Conservation (phyloP, 2,797 vertebrate genomes). For the Platyrinchus mystaceus region DNA sequence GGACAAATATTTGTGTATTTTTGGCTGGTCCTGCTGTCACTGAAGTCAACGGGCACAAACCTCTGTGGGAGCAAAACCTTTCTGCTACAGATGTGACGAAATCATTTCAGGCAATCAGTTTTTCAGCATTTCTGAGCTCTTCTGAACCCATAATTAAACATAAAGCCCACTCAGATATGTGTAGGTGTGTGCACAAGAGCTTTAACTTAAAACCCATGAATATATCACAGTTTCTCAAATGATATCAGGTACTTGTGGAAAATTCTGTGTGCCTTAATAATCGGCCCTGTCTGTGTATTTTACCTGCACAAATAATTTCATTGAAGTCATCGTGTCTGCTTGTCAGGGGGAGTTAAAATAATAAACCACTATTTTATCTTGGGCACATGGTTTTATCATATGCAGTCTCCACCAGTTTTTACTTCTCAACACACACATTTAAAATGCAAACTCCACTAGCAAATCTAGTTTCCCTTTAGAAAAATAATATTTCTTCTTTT, state of each 20-base stretch:
- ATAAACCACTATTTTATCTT: background rate
- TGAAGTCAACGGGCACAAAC: background rate
- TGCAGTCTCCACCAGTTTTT: background rate
- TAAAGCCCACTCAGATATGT: fast-evolving
- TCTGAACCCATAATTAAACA: background rate
- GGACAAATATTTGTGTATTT: background rate
- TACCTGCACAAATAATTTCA: background rate
- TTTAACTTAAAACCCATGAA: background rate
- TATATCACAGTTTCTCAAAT: background rate
- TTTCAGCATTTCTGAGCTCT: background rate
- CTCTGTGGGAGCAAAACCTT: background rate
- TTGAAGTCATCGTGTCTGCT: background rate
- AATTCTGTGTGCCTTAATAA: background rate
- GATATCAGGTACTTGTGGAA: background rate
- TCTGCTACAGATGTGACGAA: background rate
- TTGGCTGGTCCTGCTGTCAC: background rate
- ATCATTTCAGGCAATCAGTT: background rate
- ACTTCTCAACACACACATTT: background rate
- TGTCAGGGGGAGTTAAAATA: background rate
- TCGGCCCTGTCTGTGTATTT: background rate
- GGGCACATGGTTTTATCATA: background rate
- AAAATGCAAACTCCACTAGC: background rate
- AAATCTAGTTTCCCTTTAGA: background rate
- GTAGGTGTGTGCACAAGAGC: background rate
- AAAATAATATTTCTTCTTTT: background rate